Evolutionary conservation across 2,113 vertebrate species (phyloP).

Genomic region (Kryptolebias marmoratus): DNA sequence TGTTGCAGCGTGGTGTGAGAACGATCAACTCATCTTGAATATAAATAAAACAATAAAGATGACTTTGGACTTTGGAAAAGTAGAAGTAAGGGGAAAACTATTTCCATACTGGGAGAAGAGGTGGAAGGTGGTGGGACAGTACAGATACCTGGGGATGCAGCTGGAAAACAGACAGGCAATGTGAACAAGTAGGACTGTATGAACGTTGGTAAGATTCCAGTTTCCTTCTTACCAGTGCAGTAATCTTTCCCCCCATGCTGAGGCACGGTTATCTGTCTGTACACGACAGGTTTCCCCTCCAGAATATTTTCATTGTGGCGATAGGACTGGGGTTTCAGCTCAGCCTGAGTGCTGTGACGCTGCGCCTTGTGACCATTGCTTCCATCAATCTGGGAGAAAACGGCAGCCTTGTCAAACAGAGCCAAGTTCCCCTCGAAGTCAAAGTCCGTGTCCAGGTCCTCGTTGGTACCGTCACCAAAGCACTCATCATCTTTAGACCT

Average conservation of each 20-base stretch:
- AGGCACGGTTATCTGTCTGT: slow-evolving; percentile 88
- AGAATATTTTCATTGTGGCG: slow-evolving; percentile 93
- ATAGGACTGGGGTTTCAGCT: slow-evolving; percentile 83
- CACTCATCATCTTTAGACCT: slow-evolving; percentile 91
- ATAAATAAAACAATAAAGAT: too few relatives aligned
- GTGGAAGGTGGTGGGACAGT: not conserved
- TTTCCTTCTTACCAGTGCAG: slow-evolving; percentile 84
- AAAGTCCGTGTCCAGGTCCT: slow-evolving; percentile 90
- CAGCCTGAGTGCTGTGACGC: slow-evolving; percentile 80
- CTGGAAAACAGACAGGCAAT: not conserved
- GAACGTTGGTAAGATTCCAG: not conserved
- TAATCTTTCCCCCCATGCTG: slow-evolving; percentile 86
- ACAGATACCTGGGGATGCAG: not conserved
- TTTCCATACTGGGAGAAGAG: not conserved
- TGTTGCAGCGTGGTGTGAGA: not conserved
- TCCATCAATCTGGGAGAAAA: slow-evolving; percentile 91
- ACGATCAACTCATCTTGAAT: not conserved
- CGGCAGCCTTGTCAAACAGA: slow-evolving; percentile 93
- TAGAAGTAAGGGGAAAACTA: not conserved
- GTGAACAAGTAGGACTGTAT: not conserved
- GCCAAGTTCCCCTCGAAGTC: slow-evolving; percentile 95
- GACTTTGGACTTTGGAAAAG: not conserved
- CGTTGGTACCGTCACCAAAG: slow-evolving; percentile 88
- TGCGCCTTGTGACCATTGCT: slow-evolving; percentile 82
- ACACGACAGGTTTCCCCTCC: slow-evolving; percentile 86